These are phyloP conservation scores for Zelostemma sp. DNA, from an alignment of 1,140 invertebrate species.

Conservation along the genomic window DNA sequence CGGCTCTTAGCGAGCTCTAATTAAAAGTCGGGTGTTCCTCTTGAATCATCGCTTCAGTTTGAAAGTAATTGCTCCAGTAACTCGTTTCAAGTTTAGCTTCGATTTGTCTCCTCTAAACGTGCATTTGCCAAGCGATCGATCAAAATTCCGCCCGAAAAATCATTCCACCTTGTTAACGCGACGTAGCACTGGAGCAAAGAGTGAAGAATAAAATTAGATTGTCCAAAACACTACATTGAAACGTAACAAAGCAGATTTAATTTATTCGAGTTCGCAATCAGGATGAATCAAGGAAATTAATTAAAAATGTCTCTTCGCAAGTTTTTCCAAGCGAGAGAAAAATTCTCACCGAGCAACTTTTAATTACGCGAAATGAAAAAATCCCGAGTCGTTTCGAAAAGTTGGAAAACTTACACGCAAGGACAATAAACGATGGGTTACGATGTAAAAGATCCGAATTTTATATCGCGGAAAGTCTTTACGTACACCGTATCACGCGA, in stretches of 20 bases:
- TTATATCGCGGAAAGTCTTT: background rate
- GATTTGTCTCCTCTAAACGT: background rate
- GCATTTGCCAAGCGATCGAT: background rate
- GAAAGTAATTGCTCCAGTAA: background rate
- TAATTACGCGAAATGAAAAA: background rate
- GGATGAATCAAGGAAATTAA: background rate
- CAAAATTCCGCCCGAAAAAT: background rate
- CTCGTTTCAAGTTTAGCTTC: conserved; percentile 1
- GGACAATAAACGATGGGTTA: conserved; percentile 29
- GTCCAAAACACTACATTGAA: too few species aligned
- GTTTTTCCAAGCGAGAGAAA: background rate
- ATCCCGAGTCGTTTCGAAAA: background rate
- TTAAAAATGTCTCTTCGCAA: background rate
- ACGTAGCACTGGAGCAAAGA: too few species aligned
- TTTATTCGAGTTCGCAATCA: background rate
- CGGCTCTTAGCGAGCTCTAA: background rate
- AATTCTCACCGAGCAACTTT: background rate
- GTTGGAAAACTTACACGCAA: conserved; percentile 5
- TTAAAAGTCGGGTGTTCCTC: conserved; percentile 1
- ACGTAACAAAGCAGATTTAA: too few species aligned
- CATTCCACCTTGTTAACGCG: too few species aligned
- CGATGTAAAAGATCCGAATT: conserved; percentile 7
- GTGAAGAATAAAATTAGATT: too few species aligned
- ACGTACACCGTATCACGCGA: conserved; percentile 14
- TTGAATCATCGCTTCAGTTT: conserved; percentile 1